Conservation (phyloP, 1,140 invertebrate species). For the Colletes gigas region DNA sequence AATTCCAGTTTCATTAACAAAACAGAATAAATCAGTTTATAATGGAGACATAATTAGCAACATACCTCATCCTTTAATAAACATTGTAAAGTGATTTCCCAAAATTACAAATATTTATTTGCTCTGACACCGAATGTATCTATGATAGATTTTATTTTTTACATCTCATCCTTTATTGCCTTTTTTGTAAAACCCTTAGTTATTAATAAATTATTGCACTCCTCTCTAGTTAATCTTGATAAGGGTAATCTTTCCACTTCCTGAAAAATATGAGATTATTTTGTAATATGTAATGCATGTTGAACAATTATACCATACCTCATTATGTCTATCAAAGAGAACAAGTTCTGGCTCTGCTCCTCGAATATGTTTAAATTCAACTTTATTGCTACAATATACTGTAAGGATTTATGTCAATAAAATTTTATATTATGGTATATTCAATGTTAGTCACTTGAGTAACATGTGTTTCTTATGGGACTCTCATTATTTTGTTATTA, state of each 20-base stretch:
- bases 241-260: constrained; percentile 85
- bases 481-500: neutral
- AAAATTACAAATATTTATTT: constrained; percentile 20
- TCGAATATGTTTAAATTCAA: constrained; percentile 86
- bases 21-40: constrained; percentile 2
- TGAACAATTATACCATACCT: constrained; percentile 69
- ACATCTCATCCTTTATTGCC: constrained; percentile 69
- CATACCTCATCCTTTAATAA: constrained; percentile 7
- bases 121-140: neutral
- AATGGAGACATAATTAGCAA: neutral
- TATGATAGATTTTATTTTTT: neutral
- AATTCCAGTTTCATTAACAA: constrained; percentile 54
- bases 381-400: constrained; percentile 79
- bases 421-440: constrained; percentile 15
- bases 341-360: constrained; percentile 86
- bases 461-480: too few relatives aligned
- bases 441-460: neutral
- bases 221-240: constrained; percentile 82
- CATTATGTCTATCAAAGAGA: constrained; percentile 83
- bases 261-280: constrained; percentile 59
- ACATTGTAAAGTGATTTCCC: neutral
- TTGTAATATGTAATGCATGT: neutral
- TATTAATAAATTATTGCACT: constrained; percentile 86
- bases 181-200: constrained; percentile 84
- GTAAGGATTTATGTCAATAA: constrained; percentile 60